Percentiles rank a stretch among this genome's conserved stretches.
phyloP scores from a whole-genome alignment of 2,113 vertebrate species.

The Tupaia chinensis region DNA sequence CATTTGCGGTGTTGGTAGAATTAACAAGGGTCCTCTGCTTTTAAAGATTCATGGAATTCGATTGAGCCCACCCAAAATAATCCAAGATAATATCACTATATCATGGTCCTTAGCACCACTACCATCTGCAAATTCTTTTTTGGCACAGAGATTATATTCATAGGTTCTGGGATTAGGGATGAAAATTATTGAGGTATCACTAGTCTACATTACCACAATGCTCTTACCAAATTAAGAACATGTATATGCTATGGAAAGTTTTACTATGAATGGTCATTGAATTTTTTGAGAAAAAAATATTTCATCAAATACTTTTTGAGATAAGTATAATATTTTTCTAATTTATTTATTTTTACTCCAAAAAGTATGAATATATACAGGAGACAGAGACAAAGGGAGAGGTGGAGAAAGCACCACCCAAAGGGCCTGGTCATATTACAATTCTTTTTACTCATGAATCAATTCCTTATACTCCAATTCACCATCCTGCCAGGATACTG shows the following conservation, averaged over 20 bases:
- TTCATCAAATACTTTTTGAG: not conserved
- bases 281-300: not conserved
- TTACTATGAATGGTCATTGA: not conserved
- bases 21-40: not conserved
- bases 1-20: not conserved
- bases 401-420: too few species aligned
- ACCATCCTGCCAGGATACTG: too few species aligned
- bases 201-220: not conserved
- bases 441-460: too few species aligned
- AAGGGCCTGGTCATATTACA: too few species aligned
- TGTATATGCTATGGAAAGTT: too few species aligned
- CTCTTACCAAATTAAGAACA: not conserved
- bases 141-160: rapidly evolving
- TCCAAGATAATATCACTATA: not conserved
- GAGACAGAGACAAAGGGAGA: too few species aligned
- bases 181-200: not conserved
- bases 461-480: too few species aligned
- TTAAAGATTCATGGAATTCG: not conserved
- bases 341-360: too few species aligned
- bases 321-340: not conserved
- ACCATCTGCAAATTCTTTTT: not conserved
- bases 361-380: too few species aligned
- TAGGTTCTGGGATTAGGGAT: rapidly evolving
- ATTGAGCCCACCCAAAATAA: not conserved
- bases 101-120: not conserved